Conservation (phyloP, 2,888 invertebrate species). For the Chrysotoxum bicinctum region DNA sequence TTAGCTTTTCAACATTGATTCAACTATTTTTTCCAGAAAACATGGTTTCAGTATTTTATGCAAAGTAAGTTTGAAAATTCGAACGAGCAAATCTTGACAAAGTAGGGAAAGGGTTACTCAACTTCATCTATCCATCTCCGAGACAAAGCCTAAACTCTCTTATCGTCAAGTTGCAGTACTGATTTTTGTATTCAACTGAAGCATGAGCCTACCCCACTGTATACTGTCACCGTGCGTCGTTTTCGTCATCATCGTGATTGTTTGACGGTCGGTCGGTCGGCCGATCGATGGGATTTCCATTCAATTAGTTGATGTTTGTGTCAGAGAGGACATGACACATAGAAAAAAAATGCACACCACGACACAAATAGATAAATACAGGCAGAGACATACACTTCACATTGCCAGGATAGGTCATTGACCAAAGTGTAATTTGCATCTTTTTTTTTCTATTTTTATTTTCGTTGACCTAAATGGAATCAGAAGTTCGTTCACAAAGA, state of each 20-base stretch:
- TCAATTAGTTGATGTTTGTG: conserved; percentile 39
- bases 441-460: conserved; percentile 1
- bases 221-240: not conserved
- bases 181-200: not conserved
- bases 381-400: not conserved
- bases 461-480: conserved; percentile 41
- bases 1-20: too few species aligned
- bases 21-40: too few species aligned
- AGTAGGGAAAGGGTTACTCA: not conserved
- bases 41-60: too few species aligned
- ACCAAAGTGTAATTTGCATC: conserved; percentile 55
- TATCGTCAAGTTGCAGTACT: not conserved
- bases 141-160: not conserved
- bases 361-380: not conserved
- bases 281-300: conserved; percentile 49
- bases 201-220: not conserved
- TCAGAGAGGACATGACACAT: conserved; percentile 17
- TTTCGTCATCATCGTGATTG: not conserved
- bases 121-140: not conserved
- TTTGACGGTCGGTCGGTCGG: not conserved
- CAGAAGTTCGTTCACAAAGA: conserved; percentile 39
- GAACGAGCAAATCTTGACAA: not conserved
- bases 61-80: not conserved
- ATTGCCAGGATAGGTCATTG: conserved; percentile 42
- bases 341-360: conserved; percentile 16